Percentiles rank a stretch among this genome's conserved stretches.
These are phyloP conservation scores for Salticus scenicus DNA, from an alignment of 2,888 invertebrate genomes.

Conservation along the genomic window DNA sequence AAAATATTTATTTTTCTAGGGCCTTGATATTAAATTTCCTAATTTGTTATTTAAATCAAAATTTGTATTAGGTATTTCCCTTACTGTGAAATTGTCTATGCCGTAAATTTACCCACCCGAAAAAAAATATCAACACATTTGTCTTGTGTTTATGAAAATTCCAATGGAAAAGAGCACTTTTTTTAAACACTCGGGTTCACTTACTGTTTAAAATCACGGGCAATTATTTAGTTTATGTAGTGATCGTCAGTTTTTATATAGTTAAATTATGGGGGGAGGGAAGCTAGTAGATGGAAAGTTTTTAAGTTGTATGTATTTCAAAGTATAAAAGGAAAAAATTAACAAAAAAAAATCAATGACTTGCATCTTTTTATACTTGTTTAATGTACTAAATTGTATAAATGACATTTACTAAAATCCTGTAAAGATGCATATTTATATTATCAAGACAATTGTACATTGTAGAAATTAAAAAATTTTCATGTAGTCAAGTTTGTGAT, in stretches of 20 bases:
- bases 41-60: too few relatives aligned
- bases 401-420: neutral
- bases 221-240: constrained; percentile 13
- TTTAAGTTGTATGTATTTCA: constrained; percentile 1
- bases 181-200: constrained; percentile 86
- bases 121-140: constrained; percentile 76
- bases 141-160: constrained; percentile 91
- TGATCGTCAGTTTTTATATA: constrained; percentile 4
- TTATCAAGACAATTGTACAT: neutral
- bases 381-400: neutral
- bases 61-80: too few relatives aligned
- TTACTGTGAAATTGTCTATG: too few relatives aligned
- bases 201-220: neutral
- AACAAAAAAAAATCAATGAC: neutral
- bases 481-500: constrained; percentile 14
- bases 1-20: too few relatives aligned
- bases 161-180: constrained; percentile 89
- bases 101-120: constrained; percentile 3
- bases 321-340: too few relatives aligned
- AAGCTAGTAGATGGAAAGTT: neutral
- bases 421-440: constrained; percentile 17
- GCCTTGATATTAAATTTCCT: too few relatives aligned
- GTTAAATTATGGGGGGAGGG: constrained; percentile 2
- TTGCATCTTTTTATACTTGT: neutral
- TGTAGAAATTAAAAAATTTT: neutral